Percentiles rank a stretch among this genome's conserved stretches.
Evolutionary conservation across 37 sponge, comb jelly and placozoan species (phyloP).

Genomic region (Mnemiopsis leidyi): DNA sequence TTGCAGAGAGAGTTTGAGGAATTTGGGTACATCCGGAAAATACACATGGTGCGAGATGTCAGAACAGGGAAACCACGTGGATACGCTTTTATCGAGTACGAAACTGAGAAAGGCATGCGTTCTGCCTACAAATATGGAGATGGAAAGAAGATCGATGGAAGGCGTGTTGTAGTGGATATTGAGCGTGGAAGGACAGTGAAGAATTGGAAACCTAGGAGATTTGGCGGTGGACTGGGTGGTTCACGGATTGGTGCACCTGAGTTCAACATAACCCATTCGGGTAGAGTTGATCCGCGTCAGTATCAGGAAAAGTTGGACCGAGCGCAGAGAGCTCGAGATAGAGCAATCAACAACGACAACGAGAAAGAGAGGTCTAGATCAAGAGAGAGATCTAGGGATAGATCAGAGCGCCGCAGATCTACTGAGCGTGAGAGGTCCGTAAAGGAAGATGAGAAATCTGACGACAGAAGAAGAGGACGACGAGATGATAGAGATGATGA

Average conservation of each 20-base stretch:
- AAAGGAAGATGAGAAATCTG: background rate
- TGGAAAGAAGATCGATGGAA: conserved; percentile 95
- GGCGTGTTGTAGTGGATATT: conserved; percentile 91
- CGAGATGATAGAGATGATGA: conserved; percentile 56
- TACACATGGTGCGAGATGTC: conserved; percentile 70
- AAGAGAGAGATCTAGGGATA: conserved; percentile 5
- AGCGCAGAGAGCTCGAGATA: background rate
- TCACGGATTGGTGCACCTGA: conserved; percentile 85
- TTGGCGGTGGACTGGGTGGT: conserved; percentile 97
- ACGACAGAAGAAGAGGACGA: background rate
- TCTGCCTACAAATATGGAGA: conserved; percentile 97
- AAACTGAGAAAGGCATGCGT: conserved; percentile 91
- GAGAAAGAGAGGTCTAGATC: conserved; percentile 66
- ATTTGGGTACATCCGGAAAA: conserved; percentile 83
- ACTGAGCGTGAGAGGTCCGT: conserved; percentile 15
- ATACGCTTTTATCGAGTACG: conserved; percentile 95
- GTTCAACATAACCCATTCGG: conserved; percentile 89
- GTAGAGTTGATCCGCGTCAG: conserved; percentile 90
- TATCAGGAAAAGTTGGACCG: conserved; percentile 9
- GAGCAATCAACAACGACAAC: background rate
- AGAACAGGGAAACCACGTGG: conserved; percentile 84
- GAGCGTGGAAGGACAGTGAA: conserved; percentile 93
- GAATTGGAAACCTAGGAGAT: conserved; percentile 88
- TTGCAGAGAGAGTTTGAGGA: conserved; percentile 87
- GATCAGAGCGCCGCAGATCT: background rate